Evolutionary conservation across 2,797 vertebrate species (phyloP).

Genomic region (Sciurus vulgaris): DNA sequence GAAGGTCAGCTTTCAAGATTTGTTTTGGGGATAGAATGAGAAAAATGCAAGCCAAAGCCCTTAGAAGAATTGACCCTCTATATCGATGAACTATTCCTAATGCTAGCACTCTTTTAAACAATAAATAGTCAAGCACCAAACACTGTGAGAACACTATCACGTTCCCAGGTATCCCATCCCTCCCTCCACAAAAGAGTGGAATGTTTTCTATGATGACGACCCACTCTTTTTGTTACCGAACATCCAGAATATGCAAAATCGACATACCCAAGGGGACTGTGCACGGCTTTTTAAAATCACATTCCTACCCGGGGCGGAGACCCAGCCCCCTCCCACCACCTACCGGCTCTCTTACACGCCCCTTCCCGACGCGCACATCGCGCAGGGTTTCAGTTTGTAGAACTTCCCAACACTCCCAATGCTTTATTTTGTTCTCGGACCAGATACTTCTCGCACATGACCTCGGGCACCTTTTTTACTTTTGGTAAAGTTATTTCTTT

Average conservation of each 20-base stretch:
- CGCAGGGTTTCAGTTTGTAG: background rate
- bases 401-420: background rate
- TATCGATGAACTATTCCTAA: background rate
- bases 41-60: background rate
- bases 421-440: background rate
- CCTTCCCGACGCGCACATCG: background rate
- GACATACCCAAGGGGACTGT: background rate
- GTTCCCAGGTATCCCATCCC: background rate
- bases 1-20: background rate
- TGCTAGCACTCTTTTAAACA: background rate
- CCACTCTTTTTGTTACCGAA: background rate
- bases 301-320: rapidly evolving
- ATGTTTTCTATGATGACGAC: background rate
- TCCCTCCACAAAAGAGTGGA: background rate
- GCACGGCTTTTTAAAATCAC: background rate
- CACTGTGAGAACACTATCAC: background rate
- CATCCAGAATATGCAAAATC: background rate
- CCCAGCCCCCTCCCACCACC: background rate
- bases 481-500: background rate
- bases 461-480: background rate
- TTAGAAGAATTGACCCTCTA: background rate
- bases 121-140: background rate
- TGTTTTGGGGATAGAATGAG: background rate
- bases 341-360: too few relatives aligned
- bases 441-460: background rate